These are phyloP conservation scores for Eledone cirrhosa DNA, from an alignment of 2,888 invertebrate genomes.

Conservation along the genomic window DNA sequence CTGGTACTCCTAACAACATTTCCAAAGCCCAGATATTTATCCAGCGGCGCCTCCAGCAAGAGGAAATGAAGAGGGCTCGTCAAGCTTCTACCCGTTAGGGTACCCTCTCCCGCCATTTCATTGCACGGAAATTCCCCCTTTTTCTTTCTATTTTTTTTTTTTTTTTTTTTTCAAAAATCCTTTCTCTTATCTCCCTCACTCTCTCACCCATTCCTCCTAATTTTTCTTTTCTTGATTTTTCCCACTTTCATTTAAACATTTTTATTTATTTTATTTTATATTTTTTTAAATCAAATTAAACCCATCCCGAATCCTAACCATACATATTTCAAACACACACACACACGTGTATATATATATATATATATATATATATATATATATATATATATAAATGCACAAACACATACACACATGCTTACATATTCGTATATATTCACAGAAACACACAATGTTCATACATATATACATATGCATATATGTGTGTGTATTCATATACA, in stretches of 20 bases:
- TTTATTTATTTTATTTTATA: conserved; percentile 16
- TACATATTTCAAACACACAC: not conserved
- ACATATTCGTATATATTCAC: too few species aligned
- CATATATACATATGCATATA: too few species aligned
- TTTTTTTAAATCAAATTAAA: not conserved
- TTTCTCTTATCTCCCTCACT: not conserved
- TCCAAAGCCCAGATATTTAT: conserved; percentile 92
- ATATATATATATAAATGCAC: too few species aligned
- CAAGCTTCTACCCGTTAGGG: conserved; percentile 70
- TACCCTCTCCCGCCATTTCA: conserved; percentile 26
- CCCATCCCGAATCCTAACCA: conserved; percentile 22
- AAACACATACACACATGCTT: too few species aligned
- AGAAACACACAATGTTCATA: too few species aligned
- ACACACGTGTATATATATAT: too few species aligned
- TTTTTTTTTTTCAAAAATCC: not conserved
- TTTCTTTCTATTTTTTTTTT: not conserved
- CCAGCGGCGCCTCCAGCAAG: conserved; percentile 95
- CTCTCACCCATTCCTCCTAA: not conserved
- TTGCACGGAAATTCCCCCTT: conserved; percentile 25
- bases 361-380: too few species aligned
- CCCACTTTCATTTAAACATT: conserved; percentile 1
- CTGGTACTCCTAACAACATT: conserved; percentile 88
- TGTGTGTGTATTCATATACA: too few species aligned
- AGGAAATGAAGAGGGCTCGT: conserved; percentile 92
- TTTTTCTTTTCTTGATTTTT: not conserved